Evolutionary conservation across 2,888 invertebrate species (phyloP).

Genomic region (Strigamia transsilvanica): DNA sequence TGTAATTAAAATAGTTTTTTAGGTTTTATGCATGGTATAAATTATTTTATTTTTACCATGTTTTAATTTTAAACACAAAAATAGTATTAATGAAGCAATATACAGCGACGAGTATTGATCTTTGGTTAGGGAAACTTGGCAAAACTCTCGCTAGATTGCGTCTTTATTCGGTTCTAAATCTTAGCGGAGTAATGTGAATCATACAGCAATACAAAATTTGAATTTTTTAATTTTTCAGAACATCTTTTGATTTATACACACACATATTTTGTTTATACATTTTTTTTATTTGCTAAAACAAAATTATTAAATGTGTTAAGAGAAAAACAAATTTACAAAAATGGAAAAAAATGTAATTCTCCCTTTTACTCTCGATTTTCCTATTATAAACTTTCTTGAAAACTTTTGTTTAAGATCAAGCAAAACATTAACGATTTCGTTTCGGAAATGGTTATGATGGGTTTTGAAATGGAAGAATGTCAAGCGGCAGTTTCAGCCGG

Average conservation of each 20-base stretch:
- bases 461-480: background rate
- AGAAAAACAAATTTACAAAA: background rate
- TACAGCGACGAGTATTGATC: too few relatives aligned
- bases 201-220: background rate
- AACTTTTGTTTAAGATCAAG: background rate
- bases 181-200: background rate
- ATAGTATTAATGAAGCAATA: too few relatives aligned
- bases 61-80: too few relatives aligned
- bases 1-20: too few relatives aligned
- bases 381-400: background rate
- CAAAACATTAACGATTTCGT: background rate
- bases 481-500: conserved; percentile 8
- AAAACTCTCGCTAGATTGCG: background rate
- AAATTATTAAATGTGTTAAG: too few relatives aligned
- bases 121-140: too few relatives aligned
- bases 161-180: background rate
- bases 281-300: too few relatives aligned
- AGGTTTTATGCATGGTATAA: too few relatives aligned
- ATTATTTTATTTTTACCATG: too few relatives aligned
- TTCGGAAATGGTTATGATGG: background rate
- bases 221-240: too few relatives aligned
- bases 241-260: too few relatives aligned
- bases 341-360: background rate
- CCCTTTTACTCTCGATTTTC: background rate
- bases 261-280: too few relatives aligned